Percentiles rank a stretch among this genome's conserved stretches.
phyloP scores from a whole-genome alignment of 2,113 vertebrate genomes.

The Hystrix brachyura region DNA sequence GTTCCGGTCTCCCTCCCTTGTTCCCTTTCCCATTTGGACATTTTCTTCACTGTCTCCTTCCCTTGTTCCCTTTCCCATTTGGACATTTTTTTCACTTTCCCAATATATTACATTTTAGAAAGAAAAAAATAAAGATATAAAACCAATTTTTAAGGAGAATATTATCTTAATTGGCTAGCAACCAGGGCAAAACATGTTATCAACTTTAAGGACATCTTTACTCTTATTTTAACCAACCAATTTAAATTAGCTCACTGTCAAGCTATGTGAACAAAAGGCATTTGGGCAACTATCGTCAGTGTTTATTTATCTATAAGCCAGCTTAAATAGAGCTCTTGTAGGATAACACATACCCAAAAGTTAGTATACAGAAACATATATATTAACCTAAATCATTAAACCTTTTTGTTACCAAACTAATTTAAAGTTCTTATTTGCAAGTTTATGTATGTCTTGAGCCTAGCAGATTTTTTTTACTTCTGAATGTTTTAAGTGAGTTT shows the following conservation, averaged over 20 bases:
- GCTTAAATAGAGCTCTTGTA: not conserved
- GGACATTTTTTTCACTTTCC: too few species aligned
- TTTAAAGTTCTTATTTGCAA: not conserved
- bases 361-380: not conserved
- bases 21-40: too few species aligned
- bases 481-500: not conserved
- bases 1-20: too few species aligned
- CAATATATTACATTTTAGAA: too few species aligned
- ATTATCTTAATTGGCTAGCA: not conserved
- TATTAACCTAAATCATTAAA: not conserved
- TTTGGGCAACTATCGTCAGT: not conserved
- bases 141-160: not conserved
- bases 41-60: too few species aligned
- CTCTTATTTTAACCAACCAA: not conserved
- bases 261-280: not conserved
- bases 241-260: not conserved
- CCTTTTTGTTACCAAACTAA: not conserved
- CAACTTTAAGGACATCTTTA: not conserved
- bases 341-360: not conserved
- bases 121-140: not conserved
- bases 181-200: not conserved
- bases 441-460: not conserved
- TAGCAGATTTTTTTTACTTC: not conserved
- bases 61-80: too few species aligned
- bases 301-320: not conserved